Conservation (phyloP, 2,888 invertebrate species). For the Andricus quercusramuli region DNA sequence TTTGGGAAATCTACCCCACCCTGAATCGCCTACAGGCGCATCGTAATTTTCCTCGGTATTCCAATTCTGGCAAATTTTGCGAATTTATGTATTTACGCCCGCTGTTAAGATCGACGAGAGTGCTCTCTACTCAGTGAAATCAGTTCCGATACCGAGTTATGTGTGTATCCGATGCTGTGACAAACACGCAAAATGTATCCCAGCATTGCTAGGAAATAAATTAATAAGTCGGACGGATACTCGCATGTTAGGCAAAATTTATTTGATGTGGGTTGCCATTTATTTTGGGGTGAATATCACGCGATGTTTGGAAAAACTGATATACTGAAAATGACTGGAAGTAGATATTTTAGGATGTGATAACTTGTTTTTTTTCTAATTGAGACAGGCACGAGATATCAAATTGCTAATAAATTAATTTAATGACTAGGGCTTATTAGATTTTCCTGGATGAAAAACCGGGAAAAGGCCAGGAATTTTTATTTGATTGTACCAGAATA, state of each 20-base stretch:
- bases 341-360: background rate
- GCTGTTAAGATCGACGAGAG: slow-evolving; percentile 37
- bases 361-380: background rate
- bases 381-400: background rate
- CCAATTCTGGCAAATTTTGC: slow-evolving; percentile 21
- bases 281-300: slow-evolving; percentile 9
- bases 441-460: no score
- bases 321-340: background rate
- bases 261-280: slow-evolving; percentile 11
- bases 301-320: background rate
- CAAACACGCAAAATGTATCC: slow-evolving; percentile 30
- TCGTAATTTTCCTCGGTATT: slow-evolving; percentile 28
- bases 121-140: slow-evolving; percentile 28
- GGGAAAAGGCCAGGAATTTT: no score
- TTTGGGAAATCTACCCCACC: background rate
- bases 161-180: slow-evolving; percentile 20
- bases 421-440: no score
- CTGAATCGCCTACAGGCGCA: background rate
- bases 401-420: no score
- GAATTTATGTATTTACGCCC: slow-evolving; percentile 39
- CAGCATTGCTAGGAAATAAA: slow-evolving; percentile 11
- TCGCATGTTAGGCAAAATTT: slow-evolving; percentile 1
- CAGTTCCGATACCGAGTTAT: slow-evolving; percentile 37
- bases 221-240: slow-evolving; percentile 23
- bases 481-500: no score